Evolutionary conservation across 1,140 invertebrate species (phyloP), one percentile per base, ranked within the genome.

Genomic region (Drosophila setifemur): DNA sequence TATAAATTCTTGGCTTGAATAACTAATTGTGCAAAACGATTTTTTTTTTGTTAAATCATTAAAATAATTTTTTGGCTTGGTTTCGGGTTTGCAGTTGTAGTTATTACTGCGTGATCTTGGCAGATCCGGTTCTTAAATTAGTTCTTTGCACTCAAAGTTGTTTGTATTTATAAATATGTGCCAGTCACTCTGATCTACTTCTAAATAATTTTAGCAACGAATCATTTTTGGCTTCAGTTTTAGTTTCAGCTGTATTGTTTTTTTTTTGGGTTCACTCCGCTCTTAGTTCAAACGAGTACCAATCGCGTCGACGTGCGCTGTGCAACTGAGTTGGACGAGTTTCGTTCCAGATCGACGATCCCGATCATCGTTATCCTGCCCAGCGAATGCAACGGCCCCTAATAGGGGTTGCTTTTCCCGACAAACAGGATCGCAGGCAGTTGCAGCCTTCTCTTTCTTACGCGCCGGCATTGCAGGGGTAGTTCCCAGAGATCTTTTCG

Each of bases 281-380:
- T 63, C 16, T 48, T 37, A 33, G 42, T 57, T 37, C 16, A 9
- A 18, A 48, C 43, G 57, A 63, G 42, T 73, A 81, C 67, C 57
- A 72, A 73, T 69, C 75, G 63, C 75, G 61, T 76, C 58, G 75
- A 69, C 61, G 52, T 75, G 68, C 82, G 75, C 75, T 86, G 75
- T 81, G 81, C 72, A 86, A 86, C 81, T 86, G 68, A 86, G 63
- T 82, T 73, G 53, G 47, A 58, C 63, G 53, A 39, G 31, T 50
- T 37, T 52, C 81, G 81, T 86, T 86, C 81, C 81, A 86, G 81
- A 76, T 86, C 81, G 81, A 39, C 82, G 75, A 85, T 70, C 78
- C 63, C 73, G 58, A 37, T 72, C 40, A 29, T 82, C 61, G 79
- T 83, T 81, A 73, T 86, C 81, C 81, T 86, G 57, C 43, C 42